phyloP scores from a whole-genome alignment of 2,888 invertebrate genomes.

The Netelia virgata region DNA sequence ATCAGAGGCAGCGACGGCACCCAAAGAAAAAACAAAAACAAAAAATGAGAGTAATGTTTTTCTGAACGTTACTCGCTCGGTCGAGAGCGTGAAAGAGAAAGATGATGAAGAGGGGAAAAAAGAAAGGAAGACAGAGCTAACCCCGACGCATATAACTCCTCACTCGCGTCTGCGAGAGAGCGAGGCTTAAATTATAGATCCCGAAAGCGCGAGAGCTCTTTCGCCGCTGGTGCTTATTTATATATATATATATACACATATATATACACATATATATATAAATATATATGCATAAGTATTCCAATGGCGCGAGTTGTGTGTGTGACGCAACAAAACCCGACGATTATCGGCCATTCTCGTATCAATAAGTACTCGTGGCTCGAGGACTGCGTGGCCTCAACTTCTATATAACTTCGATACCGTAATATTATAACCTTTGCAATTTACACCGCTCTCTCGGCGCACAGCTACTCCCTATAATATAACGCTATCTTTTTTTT shows the following conservation, averaged over 20 bases:
- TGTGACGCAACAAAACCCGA: slow-evolving; percentile 58
- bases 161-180: neutral
- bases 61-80: neutral
- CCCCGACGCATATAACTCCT: slow-evolving; percentile 25
- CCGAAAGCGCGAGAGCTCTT: slow-evolving; percentile 39
- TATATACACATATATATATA: slow-evolving; percentile 16
- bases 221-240: slow-evolving; percentile 46
- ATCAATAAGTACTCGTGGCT: slow-evolving; percentile 55
- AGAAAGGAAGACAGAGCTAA: slow-evolving; percentile 6
- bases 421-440: slow-evolving; percentile 65
- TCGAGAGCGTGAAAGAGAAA: neutral
- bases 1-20: neutral
- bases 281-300: slow-evolving; percentile 26
- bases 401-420: slow-evolving; percentile 50
- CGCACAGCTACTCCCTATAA: slow-evolving; percentile 21
- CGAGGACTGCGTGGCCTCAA: slow-evolving; percentile 27
- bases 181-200: slow-evolving; percentile 55
- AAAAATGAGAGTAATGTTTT: slow-evolving; percentile 2
- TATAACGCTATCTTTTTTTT: slow-evolving; percentile 13
- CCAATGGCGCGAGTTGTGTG: slow-evolving; percentile 11
- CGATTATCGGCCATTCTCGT: slow-evolving; percentile 65
- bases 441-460: slow-evolving; percentile 57
- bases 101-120: neutral
- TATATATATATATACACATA: slow-evolving; percentile 30
- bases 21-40: slow-evolving; percentile 1